Conservation (phyloP, 2,888 invertebrate species). For the Bombyx huttoni region DNA sequence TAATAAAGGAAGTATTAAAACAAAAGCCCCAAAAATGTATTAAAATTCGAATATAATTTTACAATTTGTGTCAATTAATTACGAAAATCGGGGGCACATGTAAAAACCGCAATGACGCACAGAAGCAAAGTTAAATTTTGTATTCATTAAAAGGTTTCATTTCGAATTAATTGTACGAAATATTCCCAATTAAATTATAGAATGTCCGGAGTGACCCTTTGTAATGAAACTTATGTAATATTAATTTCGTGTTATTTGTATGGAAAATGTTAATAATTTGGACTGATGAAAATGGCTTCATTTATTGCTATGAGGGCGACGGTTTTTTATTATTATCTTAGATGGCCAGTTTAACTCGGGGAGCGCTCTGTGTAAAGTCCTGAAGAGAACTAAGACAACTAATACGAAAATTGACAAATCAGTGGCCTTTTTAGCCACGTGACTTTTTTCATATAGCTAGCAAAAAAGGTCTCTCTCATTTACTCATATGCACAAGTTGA, state of each 20-base stretch:
- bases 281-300: too few species aligned
- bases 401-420: too few species aligned
- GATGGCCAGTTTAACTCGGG: too few species aligned
- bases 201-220: slow-evolving; percentile 12
- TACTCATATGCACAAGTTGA: too few species aligned
- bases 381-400: too few species aligned
- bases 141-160: slow-evolving; percentile 25
- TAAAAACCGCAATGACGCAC: background rate
- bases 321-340: too few species aligned
- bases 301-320: too few species aligned
- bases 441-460: too few species aligned
- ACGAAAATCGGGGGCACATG: background rate
- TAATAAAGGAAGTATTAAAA: background rate
- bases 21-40: background rate
- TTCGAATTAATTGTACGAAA: slow-evolving; percentile 30
- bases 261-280: background rate
- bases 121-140: slow-evolving; percentile 21
- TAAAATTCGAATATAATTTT: background rate
- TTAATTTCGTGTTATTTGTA: slow-evolving; percentile 9
- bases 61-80: background rate
- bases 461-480: too few species aligned
- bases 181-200: slow-evolving; percentile 25
- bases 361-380: too few species aligned
- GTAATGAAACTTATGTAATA: slow-evolving; percentile 5
- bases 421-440: too few species aligned